These are phyloP conservation scores for Halictus rubicundus DNA, from an alignment of 1,140 invertebrate genomes.

Conservation along the genomic window DNA sequence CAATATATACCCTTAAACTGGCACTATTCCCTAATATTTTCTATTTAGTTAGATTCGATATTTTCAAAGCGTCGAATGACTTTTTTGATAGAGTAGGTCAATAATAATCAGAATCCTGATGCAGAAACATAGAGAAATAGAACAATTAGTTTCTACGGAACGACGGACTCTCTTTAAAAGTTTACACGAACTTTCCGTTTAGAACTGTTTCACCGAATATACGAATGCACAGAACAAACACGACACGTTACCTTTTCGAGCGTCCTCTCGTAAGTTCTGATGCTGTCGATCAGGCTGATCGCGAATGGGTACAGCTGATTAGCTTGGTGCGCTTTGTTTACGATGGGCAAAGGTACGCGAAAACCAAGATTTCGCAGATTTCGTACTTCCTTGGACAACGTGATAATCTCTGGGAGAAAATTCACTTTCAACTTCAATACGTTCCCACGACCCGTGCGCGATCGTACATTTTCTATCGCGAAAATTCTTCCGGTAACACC, in stretches of 20 bases:
- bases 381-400: conserved; percentile 98
- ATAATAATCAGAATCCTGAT: conserved; percentile 36
- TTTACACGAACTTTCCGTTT: conserved; percentile 18
- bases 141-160: conserved; percentile 77
- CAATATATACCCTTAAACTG: conserved; percentile 55
- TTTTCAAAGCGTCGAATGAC: conserved; percentile 39
- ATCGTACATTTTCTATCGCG: conserved; percentile 93
- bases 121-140: conserved; percentile 72
- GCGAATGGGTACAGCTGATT: conserved; percentile 99
- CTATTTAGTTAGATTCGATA: conserved; percentile 45
- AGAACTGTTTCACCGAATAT: not conserved
- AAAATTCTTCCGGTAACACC: conserved; percentile 97
- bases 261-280: conserved; percentile 97
- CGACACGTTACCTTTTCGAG: conserved; percentile 91
- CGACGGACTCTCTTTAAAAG: conserved; percentile 45
- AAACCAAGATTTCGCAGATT: conserved; percentile 98
- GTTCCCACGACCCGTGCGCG: conserved; percentile 91
- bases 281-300: conserved; percentile 98
- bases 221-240: not conserved
- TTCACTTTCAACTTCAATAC: conserved; percentile 97
- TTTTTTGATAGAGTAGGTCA: conserved; percentile 24
- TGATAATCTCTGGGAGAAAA: conserved; percentile 99
- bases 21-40: conserved; percentile 62
- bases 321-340: conserved; percentile 99
- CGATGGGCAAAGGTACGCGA: conserved; percentile 97